Conservation (phyloP, 1,140 invertebrate species). For the Atta texana region DNA sequence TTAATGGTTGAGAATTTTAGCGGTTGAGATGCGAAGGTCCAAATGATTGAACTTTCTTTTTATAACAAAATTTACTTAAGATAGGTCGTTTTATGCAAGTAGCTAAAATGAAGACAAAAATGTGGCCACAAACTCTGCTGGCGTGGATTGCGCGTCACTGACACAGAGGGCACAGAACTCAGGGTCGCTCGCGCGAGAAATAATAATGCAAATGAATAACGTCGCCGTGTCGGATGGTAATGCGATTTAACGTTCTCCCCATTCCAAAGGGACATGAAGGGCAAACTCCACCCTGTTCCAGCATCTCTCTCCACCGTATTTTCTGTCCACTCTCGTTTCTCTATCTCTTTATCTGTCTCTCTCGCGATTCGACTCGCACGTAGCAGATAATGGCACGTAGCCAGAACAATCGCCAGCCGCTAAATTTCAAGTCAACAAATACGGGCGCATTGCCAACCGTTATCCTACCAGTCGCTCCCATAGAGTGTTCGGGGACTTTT, state of each 20-base stretch:
- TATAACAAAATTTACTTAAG: conserved; percentile 14
- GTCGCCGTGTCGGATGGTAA: conserved; percentile 51
- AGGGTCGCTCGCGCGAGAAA: conserved; percentile 54
- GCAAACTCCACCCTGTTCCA: background rate
- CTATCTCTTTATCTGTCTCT: conserved; percentile 39
- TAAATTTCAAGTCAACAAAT: conserved; percentile 85
- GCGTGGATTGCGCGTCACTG: conserved; percentile 43
- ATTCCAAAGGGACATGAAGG: conserved; percentile 43
- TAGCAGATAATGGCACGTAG: conserved; percentile 81
- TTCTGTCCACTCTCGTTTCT: background rate
- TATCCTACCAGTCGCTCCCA: conserved; percentile 62
- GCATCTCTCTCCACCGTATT: background rate
- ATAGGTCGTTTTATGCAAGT: background rate
- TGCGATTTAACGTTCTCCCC: conserved; percentile 58
- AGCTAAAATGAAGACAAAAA: background rate
- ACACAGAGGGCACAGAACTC: background rate
- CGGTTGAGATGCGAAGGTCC: background rate
- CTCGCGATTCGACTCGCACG: conserved; percentile 66
- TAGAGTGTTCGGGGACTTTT: conserved; percentile 67
- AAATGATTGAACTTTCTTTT: conserved; percentile 6
- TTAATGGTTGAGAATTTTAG: background rate
- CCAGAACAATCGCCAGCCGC: conserved; percentile 83
- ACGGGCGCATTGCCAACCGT: conserved; percentile 78
- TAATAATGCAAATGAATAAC: conserved; percentile 73
- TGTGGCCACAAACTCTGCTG: background rate